Evolutionary conservation across 1,140 invertebrate genomes (phyloP), one percentile per base, ranked within the genome.

Genomic region (Spodoptera frugiperda): DNA sequence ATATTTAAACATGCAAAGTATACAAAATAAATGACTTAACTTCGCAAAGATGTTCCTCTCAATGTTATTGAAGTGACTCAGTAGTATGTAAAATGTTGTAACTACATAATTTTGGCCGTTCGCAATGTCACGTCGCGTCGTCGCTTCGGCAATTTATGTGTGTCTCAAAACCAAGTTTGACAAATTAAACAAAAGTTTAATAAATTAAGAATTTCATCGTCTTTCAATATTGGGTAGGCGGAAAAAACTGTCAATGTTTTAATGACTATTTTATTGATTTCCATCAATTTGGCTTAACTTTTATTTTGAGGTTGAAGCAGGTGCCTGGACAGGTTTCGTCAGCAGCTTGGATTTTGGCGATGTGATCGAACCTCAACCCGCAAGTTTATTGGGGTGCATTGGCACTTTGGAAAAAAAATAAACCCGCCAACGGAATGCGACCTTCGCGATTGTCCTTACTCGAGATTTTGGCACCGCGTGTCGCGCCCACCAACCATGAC

Each of bases 391-490:
- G 39, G 77, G 65, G 51, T 78, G 82, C 82, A 84, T 81, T 54
- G 83, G 75, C 61, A 80, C 72, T 65, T 78, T 15, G 70, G 17
- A 86, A 87, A 83, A 79, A 67, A 83, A 81, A 65, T 76, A 76
- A 78, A 54, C 55, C 14, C 33, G 74, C 63, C 78, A 65, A 51
- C 67, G 82, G 86, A 87, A 89, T 87, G 81, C 79, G 86, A 89
- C 87, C 86, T 89, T 89, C 77, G 53, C 61, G 46, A 9, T 19
- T 76, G 85, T 87, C 86, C 87, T 88, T 87, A 88, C 84, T 89
- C 85, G 85, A 88, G 74, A 84, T 87, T 87, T 88, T 82, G 81
- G 83, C 83, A 82, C 77, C 81, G 76, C 46, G 73, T 63, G 76
- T 79, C 77, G 77, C 83, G 83, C 82, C 82, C 83, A 86, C 83